These are phyloP conservation scores for Drosophila monieri DNA, from an alignment of 2,888 invertebrate genomes.

Conservation along the genomic window DNA sequence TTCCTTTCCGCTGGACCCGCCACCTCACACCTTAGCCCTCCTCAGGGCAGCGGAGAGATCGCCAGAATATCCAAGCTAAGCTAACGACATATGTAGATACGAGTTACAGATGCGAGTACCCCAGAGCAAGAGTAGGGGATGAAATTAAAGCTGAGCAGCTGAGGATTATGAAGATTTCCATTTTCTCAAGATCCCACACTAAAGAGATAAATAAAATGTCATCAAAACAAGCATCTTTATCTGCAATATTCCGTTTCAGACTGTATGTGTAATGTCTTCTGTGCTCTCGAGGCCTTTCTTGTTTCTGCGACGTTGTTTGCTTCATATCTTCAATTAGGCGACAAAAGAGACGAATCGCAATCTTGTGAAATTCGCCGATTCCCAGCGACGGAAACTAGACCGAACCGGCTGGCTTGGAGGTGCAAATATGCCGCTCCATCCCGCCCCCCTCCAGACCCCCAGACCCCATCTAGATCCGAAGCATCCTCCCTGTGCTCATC, in stretches of 20 bases:
- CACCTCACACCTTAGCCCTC: too few species aligned
- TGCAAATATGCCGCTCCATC: constrained; percentile 10
- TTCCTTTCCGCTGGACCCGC: constrained; percentile 15
- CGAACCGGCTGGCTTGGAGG: constrained; percentile 28
- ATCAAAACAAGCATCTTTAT: background rate
- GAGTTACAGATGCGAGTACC: constrained; percentile 8
- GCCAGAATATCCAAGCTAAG: constrained; percentile 53
- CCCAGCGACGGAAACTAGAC: constrained; percentile 53
- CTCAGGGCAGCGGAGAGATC: background rate
- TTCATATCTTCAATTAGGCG: constrained; percentile 52
- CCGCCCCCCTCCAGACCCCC: background rate
- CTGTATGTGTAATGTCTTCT: constrained; percentile 4
- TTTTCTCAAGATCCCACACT: background rate
- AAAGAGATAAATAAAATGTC: background rate
- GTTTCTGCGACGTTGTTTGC: constrained; percentile 10
- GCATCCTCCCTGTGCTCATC: constrained; percentile 20
- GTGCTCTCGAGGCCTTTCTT: constrained; percentile 6
- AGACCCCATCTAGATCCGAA: background rate
- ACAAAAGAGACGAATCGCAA: constrained; percentile 65
- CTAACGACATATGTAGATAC: constrained; percentile 34
- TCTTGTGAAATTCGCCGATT: constrained; percentile 74
- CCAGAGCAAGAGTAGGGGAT: too few species aligned
- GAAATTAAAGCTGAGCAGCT: too few species aligned
- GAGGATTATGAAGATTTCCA: too few species aligned
- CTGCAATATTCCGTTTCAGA: background rate